A percentile compares a stretch with the other conserved stretches of the same genome.
Conservation (phyloP, 2,797 vertebrate species). For the Knipowitschia caucasica region DNA sequence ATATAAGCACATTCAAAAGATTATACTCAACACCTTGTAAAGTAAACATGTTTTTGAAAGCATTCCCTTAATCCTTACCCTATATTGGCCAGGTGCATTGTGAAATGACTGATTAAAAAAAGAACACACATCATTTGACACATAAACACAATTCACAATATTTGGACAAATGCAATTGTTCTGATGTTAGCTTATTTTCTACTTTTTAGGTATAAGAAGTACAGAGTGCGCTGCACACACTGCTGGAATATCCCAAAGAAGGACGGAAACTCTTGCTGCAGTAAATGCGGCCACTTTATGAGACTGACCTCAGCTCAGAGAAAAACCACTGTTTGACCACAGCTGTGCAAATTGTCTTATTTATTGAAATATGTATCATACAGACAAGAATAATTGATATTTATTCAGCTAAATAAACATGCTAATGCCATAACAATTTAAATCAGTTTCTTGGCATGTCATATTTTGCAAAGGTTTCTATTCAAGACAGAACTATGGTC, state of each 20-base stretch:
- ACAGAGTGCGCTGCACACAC: conserved; percentile 80
- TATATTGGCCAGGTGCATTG: no score
- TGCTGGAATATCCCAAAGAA: conserved; percentile 91
- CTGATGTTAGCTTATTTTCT: background rate
- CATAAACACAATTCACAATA: no score
- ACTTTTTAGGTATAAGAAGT: conserved; percentile 87
- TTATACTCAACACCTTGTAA: no score
- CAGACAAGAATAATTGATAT: background rate
- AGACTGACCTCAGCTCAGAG: conserved; percentile 57
- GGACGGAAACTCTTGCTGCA: conserved; percentile 77
- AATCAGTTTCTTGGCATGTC: background rate
- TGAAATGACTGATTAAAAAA: no score
- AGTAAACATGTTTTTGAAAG: no score
- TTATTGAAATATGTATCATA: background rate
- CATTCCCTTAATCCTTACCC: no score
- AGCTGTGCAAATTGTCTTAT: background rate
- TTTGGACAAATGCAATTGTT: no score
- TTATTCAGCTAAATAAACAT: background rate
- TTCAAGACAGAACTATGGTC: background rate
- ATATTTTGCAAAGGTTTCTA: conserved; percentile 12
- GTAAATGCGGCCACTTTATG: conserved; percentile 80
- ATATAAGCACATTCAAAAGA: no score
- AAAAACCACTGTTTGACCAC: conserved; percentile 52
- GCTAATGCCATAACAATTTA: background rate
- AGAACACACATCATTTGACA: no score